phyloP scores from a whole-genome alignment of 1,140 invertebrate genomes.

The Calliopsis andreniformis region DNA sequence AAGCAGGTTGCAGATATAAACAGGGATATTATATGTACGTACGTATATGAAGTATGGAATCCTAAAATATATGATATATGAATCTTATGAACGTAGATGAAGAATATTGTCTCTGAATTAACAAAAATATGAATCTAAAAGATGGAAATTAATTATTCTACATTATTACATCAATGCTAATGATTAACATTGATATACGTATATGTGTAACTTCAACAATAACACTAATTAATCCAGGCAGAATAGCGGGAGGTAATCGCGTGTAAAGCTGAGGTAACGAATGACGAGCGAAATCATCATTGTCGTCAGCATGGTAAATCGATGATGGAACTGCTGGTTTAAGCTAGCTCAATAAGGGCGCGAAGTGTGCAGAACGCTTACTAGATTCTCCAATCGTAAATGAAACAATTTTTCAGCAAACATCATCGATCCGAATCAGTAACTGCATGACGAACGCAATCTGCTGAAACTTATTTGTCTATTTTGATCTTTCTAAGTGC shows the following conservation, averaged over 20 bases:
- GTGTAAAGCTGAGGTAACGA: conserved; percentile 7
- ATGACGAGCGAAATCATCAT: conserved; percentile 53
- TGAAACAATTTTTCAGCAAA: not conserved
- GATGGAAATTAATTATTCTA: too few species aligned
- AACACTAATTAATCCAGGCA: not conserved
- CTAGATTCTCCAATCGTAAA: too few species aligned
- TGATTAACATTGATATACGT: not conserved
- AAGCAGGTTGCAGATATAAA: conserved; percentile 39
- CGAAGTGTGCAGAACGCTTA: not conserved
- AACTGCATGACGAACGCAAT: not conserved
- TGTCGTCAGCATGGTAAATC: conserved; percentile 56
- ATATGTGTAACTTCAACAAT: not conserved
- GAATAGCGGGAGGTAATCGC: not conserved
- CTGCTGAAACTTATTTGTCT: not conserved
- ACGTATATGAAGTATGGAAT: too few species aligned
- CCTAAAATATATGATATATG: not conserved
- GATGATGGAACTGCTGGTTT: conserved; percentile 40
- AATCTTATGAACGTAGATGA: not conserved
- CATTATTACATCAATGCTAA: too few species aligned
- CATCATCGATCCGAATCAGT: not conserved
- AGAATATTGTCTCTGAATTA: conserved; percentile 18
- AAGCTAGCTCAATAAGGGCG: conserved; percentile 23
- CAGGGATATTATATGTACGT: not conserved
- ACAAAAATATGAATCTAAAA: too few species aligned
- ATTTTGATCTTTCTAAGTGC: not conserved